These are phyloP conservation scores for Archilochus colubris DNA, from an alignment of 2,113 vertebrate species.

Conservation along the genomic window DNA sequence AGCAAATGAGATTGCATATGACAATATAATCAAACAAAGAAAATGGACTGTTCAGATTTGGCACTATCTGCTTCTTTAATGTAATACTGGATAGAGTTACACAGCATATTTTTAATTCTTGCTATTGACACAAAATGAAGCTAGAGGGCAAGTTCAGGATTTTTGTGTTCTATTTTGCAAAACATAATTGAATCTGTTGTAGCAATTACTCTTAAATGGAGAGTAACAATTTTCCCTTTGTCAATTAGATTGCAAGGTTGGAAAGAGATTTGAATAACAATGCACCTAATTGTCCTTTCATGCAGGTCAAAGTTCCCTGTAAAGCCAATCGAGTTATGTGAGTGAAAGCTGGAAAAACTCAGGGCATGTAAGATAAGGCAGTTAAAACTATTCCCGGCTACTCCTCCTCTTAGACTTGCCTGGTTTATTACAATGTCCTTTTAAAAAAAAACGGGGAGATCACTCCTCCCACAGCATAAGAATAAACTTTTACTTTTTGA, in stretches of 20 bases:
- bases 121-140: neutral
- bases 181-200: slow-evolving; percentile 23
- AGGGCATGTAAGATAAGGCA: neutral
- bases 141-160: neutral
- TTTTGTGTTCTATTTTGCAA: neutral
- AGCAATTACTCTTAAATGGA: neutral
- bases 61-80: neutral
- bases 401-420: neutral
- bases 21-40: neutral
- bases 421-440: neutral
- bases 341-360: neutral
- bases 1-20: neutral
- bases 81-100: neutral
- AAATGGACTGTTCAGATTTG: neutral
- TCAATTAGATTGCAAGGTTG: neutral
- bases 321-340: neutral
- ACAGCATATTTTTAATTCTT: neutral
- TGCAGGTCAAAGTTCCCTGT: neutral
- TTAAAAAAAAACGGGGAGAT: neutral
- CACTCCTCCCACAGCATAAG: neutral
- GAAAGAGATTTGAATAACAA: slow-evolving; percentile 9
- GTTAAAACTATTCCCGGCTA: neutral
- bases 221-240: neutral
- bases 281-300: slow-evolving; percentile 15
- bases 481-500: neutral